Conservation (phyloP, 2,888 invertebrate genomes). For the Campoplex nolae region DNA sequence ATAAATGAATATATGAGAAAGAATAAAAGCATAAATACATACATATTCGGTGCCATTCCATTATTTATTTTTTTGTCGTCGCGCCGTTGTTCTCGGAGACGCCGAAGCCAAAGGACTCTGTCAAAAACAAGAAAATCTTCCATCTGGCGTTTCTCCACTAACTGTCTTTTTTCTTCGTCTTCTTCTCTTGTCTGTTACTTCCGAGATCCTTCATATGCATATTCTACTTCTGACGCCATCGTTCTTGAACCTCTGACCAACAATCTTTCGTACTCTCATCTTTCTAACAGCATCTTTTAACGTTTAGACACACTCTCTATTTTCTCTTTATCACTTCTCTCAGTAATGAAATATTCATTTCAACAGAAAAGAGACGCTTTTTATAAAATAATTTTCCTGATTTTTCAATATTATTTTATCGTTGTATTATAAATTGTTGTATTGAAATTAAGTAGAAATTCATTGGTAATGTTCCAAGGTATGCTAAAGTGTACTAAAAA, state of each 20-base stretch:
- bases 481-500: not conserved
- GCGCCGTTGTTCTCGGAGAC: conserved; percentile 32
- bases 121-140: conserved; percentile 63
- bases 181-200: conserved; percentile 31
- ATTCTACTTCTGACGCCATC: conserved; percentile 9
- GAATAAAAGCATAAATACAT: too few relatives aligned
- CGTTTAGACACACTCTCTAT: not conserved
- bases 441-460: not conserved
- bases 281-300: not conserved
- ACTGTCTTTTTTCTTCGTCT: not conserved
- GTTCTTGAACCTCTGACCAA: conserved; percentile 35
- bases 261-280: conserved; percentile 2
- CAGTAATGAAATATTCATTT: not conserved
- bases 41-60: conserved; percentile 8
- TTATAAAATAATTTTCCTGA: not conserved
- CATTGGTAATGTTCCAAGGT: not conserved
- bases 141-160: conserved; percentile 50
- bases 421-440: not conserved
- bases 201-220: conserved; percentile 27
- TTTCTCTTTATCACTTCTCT: conserved; percentile 11
- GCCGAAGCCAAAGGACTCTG: conserved; percentile 30
- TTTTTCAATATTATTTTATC: not conserved
- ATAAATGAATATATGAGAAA: too few relatives aligned
- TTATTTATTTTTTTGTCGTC: conserved; percentile 25
- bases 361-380: not conserved